These are phyloP conservation scores for Maconellicoccus hirsutus DNA, from an alignment of 1,140 invertebrate genomes.

Conservation along the genomic window DNA sequence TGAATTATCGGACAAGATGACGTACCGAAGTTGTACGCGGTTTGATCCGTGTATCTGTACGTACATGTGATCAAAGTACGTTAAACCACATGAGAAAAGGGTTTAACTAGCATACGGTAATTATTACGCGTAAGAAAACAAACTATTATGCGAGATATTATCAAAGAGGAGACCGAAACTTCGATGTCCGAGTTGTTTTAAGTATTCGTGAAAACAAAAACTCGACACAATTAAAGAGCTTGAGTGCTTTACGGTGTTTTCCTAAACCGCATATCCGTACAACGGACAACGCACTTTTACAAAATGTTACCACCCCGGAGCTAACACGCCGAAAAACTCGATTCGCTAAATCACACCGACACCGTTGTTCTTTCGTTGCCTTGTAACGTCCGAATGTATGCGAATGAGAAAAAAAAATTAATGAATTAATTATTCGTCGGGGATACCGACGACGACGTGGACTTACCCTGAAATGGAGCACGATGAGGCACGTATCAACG, in stretches of 20 bases:
- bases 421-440: not conserved
- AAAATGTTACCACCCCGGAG: not conserved
- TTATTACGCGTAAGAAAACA: no score
- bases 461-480: no score
- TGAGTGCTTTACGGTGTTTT: not conserved
- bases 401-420: not conserved
- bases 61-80: no score
- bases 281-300: not conserved
- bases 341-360: not conserved
- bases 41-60: no score
- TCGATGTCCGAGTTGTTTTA: not conserved
- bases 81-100: no score
- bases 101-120: no score
- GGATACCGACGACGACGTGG: not conserved
- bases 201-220: not conserved
- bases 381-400: no score
- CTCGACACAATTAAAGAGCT: not conserved
- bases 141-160: no score
- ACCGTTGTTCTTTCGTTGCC: not conserved
- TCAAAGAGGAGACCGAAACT: no score
- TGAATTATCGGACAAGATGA: no score
- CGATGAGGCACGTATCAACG: no score
- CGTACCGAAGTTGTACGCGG: no score
- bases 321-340: not conserved
- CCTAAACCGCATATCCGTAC: not conserved